Evolutionary conservation across 1,140 invertebrate genomes (phyloP).

Genomic region (Brachystomella parvula): DNA sequence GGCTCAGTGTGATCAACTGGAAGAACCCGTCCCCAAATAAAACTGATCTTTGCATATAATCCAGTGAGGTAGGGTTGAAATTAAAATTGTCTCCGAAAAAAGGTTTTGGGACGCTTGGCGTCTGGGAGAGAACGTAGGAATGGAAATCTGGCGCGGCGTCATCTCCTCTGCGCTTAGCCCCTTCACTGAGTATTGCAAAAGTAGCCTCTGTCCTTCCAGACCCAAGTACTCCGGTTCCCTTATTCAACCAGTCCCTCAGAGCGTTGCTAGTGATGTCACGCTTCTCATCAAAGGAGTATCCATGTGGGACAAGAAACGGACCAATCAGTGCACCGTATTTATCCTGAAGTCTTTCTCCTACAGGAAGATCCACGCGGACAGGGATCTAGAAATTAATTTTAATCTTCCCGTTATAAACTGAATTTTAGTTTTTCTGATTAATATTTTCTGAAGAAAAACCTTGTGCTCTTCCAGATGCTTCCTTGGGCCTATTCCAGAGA

Average conservation of each 20-base stretch:
- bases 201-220: not conserved
- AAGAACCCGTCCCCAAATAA: not conserved
- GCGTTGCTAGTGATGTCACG: slow-evolving; percentile 14
- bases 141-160: not conserved
- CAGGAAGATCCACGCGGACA: slow-evolving; percentile 22
- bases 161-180: not conserved
- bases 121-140: not conserved
- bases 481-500: slow-evolving; percentile 31
- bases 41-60: not conserved
- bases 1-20: not conserved
- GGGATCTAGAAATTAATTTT: slow-evolving; percentile 18
- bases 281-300: slow-evolving; percentile 22
- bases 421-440: too few species aligned
- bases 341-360: slow-evolving; percentile 30
- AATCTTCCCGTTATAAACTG: too few species aligned
- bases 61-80: not conserved
- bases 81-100: not conserved
- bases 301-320: slow-evolving; percentile 30
- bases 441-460: too few species aligned
- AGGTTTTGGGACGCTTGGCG: not conserved
- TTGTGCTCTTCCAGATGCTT: slow-evolving; percentile 23
- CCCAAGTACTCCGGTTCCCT: slow-evolving; percentile 11
- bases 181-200: not conserved
- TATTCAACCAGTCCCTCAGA: slow-evolving; percentile 12
- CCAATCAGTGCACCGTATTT: slow-evolving; percentile 33